Evolutionary conservation across 2,888 invertebrate species (phyloP), one percentile per base, ranked within the genome.

Genomic region (Saturnia pavonia): DNA sequence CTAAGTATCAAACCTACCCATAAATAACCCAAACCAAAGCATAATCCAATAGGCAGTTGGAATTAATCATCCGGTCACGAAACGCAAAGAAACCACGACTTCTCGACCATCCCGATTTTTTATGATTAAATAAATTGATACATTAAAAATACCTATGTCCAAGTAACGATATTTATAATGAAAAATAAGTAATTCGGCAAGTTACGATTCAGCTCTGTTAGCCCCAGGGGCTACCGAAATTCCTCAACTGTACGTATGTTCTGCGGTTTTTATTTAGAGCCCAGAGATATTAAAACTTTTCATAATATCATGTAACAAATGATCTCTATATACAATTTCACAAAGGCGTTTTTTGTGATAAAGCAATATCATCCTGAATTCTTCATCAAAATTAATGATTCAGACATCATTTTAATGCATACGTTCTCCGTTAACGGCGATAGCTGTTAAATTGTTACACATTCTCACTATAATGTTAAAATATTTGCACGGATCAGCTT

Each of bases 211-310:
- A 81, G 77, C 83, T 84, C 86, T 85, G 85, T 76, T 74, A 78
- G 78, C 89, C 91, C 88, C 82, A 85, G 85, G n/a, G 90, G 90
- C 91, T 89, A 90, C 90, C 88, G 87, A 90, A 91, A 91, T 90
- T 90, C 88, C 86, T 81, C 80, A 78, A 83, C 82, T 80, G 81
- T 78, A 81, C 77, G 76, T 80, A 73, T 80, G 80, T 82, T 82
- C 9, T 40, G 65, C 19, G 0, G n/a, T 65, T 4, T 19, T 40
- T 65, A 19, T 40, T 65, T 9, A 57, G 8, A 2, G 8, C 11
- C 16, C 40, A n/a, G 6, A 4, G 1, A 9, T 6, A 65, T 65
- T n/a, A 34, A 34, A 14, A 27, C 25, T 60, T 25, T 12, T 27
- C 3, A 60, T 60, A 60, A 11, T 40, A 19, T 40, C 2, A 19